Evolutionary conservation across 2,888 invertebrate species (phyloP).

Genomic region (Mythimna vitellina): DNA sequence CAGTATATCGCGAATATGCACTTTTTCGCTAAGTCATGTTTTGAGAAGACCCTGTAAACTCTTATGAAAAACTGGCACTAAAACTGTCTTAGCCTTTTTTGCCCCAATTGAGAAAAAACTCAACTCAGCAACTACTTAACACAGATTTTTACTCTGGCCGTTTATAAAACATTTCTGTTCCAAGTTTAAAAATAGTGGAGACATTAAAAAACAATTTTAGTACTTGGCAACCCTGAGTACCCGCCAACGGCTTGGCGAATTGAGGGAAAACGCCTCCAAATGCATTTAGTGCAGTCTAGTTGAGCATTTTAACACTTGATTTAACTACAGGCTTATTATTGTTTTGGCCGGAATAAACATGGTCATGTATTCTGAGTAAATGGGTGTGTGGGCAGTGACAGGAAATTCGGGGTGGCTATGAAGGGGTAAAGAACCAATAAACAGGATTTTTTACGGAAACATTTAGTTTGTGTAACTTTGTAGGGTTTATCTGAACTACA

Average conservation of each 20-base stretch:
- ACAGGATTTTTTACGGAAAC: not conserved
- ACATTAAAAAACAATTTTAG: conserved; percentile 49
- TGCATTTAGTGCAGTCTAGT: conserved; percentile 78
- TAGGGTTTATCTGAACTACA: not conserved
- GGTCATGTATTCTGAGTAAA: conserved; percentile 49
- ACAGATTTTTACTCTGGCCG: conserved; percentile 1
- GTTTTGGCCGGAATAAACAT: conserved; percentile 59
- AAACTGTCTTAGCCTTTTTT: not conserved
- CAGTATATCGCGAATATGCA: too few species aligned
- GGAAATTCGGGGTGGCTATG: not conserved
- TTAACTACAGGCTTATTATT: conserved; percentile 68
- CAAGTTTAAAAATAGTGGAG: conserved; percentile 38
- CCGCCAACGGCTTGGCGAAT: conserved; percentile 73
- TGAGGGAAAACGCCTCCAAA: conserved; percentile 75
- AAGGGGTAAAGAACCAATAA: not conserved
- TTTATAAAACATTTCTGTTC: conserved; percentile 30
- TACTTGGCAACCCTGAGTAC: conserved; percentile 64
- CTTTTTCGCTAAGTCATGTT: too few species aligned
- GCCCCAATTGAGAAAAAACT: not conserved
- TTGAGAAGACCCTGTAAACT: too few species aligned
- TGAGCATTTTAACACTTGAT: conserved; percentile 71
- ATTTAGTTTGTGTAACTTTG: not conserved
- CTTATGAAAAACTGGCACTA: not conserved
- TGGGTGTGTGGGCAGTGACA: not conserved
- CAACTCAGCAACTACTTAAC: conserved; percentile 11